These are phyloP conservation scores for Spicauda simplicius DNA, from an alignment of 2,888 invertebrate genomes.

Conservation along the genomic window DNA sequence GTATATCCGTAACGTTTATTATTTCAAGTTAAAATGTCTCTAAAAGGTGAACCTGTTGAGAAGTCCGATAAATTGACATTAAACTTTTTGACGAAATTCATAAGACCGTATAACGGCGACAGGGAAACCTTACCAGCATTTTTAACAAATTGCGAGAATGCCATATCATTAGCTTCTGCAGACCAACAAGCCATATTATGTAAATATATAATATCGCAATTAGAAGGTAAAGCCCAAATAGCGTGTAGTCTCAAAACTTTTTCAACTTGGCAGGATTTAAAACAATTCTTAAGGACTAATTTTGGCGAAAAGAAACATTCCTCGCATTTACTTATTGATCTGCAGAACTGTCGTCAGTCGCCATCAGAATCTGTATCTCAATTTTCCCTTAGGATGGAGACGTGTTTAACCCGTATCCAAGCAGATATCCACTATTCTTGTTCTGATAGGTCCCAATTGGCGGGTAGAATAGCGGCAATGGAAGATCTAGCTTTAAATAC, in stretches of 20 bases:
- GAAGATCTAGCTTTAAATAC: no score
- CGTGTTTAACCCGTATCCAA: no score
- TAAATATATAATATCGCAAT: constrained; percentile 37
- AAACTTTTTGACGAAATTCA: no score
- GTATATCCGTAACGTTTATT: no score
- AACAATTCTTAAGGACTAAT: constrained; percentile 29
- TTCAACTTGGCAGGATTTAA: constrained; percentile 27
- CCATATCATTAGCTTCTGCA: constrained; percentile 26
- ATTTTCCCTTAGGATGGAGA: no score
- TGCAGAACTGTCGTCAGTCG: constrained; percentile 26
- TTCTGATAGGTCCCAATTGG: no score
- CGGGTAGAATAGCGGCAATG: no score
- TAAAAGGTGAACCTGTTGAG: no score
- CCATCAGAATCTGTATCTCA: constrained; percentile 23
- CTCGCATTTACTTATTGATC: constrained; percentile 27
- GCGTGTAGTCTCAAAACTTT: constrained; percentile 36
- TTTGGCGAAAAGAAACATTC: constrained; percentile 38
- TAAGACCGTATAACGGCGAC: constrained; percentile 25
- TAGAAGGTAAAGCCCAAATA: constrained; percentile 38
- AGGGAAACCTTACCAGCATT: constrained; percentile 25
- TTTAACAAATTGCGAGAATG: constrained; percentile 38
- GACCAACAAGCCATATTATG: constrained; percentile 27
- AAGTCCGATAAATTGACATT: background rate
- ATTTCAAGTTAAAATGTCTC: no score
- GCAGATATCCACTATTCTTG: no score